phyloP scores from a whole-genome alignment of 2,888 invertebrate genomes.

The Cheilosia soror region DNA sequence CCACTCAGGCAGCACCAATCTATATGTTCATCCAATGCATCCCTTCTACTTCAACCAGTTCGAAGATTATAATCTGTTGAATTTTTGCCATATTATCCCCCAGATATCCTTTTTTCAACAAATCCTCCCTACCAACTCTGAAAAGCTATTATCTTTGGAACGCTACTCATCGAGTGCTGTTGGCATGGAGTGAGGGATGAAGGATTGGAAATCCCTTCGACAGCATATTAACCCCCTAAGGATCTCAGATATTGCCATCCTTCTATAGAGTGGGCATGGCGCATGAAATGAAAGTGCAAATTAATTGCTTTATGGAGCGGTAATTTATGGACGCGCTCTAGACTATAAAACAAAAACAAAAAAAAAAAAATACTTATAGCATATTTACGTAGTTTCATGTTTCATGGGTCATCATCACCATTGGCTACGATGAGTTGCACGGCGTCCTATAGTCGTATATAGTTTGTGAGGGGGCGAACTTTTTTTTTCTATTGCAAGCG shows the following conservation, averaged over 20 bases:
- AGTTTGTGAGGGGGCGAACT: conserved; percentile 30
- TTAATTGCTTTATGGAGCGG: conserved; percentile 83
- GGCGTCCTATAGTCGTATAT: neutral
- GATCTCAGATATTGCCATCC: conserved; percentile 66
- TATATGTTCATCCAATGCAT: conserved; percentile 51
- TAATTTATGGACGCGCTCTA: conserved; percentile 81
- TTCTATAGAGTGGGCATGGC: conserved; percentile 39
- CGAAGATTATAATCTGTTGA: conserved; percentile 74
- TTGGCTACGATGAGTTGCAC: conserved; percentile 43
- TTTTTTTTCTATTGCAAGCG: conserved; percentile 40
- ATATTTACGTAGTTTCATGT: conserved; percentile 65
- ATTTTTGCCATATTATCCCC: conserved; percentile 72
- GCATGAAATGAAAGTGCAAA: conserved; percentile 77
- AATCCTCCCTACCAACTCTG: conserved; percentile 44
- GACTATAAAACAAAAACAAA: conserved; percentile 78
- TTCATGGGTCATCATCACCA: conserved; percentile 70
- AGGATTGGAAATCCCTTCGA: conserved; percentile 67
- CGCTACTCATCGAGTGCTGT: conserved; percentile 59
- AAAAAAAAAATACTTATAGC: conserved; percentile 46
- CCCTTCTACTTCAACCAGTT: conserved; percentile 65
- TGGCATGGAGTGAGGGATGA: conserved; percentile 35
- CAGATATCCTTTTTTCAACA: conserved; percentile 19
- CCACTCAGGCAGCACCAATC: conserved; percentile 69
- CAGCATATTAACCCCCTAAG: conserved; percentile 72
- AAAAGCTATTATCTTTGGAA: conserved; percentile 69